Evolutionary conservation across 37 sponge, comb jelly and placozoan genomes (phyloP).

Genomic region (Chondrosia reniformis): DNA sequence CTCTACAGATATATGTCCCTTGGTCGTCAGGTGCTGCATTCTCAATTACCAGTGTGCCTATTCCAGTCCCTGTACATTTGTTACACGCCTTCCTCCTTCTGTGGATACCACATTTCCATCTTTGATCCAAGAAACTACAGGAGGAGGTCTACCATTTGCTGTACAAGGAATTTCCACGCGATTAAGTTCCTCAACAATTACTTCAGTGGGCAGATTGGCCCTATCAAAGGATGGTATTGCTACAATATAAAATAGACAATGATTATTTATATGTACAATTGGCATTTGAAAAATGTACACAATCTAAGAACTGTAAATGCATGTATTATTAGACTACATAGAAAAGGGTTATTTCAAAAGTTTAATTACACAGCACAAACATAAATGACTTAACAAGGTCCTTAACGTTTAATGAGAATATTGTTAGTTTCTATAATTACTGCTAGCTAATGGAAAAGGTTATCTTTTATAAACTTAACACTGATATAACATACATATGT

Average conservation of each 20-base stretch:
- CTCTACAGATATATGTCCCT: slow-evolving; percentile 40
- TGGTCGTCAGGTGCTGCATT: slow-evolving; percentile 30
- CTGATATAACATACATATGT: too few relatives aligned
- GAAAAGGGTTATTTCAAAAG: too few relatives aligned
- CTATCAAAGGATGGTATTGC: slow-evolving; percentile 21
- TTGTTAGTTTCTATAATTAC: too few relatives aligned
- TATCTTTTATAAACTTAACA: too few relatives aligned
- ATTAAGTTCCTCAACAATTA: neutral
- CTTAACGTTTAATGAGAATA: too few relatives aligned
- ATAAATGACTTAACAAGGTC: too few relatives aligned
- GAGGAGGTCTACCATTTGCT: slow-evolving; percentile 44
- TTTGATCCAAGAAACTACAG: slow-evolving; percentile 36
- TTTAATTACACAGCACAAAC: too few relatives aligned
- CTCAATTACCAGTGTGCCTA: slow-evolving; percentile 32
- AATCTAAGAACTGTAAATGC: too few relatives aligned
- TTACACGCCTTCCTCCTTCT: neutral
- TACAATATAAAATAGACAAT: neutral
- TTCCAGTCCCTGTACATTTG: slow-evolving; percentile 12
- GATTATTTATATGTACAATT: too few relatives aligned
- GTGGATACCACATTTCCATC: neutral
- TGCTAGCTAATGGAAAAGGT: too few relatives aligned
- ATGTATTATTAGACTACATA: too few relatives aligned
- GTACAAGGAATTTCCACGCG: slow-evolving; percentile 21
- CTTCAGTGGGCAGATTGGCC: neutral
- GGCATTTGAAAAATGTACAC: too few relatives aligned